Evolutionary conservation across 37 sponge, comb jelly and placozoan species (phyloP).

Genomic region (Haliclona indistincta): DNA sequence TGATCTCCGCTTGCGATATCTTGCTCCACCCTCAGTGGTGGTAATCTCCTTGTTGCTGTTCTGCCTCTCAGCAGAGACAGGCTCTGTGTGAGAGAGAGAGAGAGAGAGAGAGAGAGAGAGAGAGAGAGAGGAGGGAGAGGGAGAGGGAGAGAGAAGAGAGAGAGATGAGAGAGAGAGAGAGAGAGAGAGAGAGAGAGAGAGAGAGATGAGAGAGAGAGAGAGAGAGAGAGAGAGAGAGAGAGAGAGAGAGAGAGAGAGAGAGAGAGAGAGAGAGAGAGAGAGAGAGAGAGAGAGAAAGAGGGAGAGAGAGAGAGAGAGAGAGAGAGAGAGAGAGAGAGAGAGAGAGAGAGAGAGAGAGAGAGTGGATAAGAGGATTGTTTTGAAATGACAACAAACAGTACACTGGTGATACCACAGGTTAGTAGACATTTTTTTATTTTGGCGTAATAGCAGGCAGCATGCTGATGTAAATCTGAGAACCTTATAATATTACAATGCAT

Average conservation of each 20-base stretch:
- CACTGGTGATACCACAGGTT: no score
- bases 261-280: constrained; percentile 1
- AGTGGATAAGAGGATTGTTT: neutral
- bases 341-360: neutral
- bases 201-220: no score
- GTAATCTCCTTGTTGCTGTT: no score
- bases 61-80: neutral
- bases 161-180: no score
- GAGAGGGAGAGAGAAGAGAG: constrained; percentile 6
- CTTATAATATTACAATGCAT: no score
- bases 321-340: constrained; percentile 9
- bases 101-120: constrained; percentile 12
- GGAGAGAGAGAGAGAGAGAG: constrained; percentile 22
- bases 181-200: no score
- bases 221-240: constrained; percentile 6
- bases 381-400: no score
- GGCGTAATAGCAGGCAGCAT: no score
- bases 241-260: constrained; percentile 6
- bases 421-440: no score
- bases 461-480: no score
- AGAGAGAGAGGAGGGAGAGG: constrained; percentile 12
- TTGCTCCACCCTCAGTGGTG: no score
- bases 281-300: neutral
- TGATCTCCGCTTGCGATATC: neutral
- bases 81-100: neutral